phyloP scores from a whole-genome alignment of 1,140 invertebrate species.

The Phymorhynchus buccinoides region DNA sequence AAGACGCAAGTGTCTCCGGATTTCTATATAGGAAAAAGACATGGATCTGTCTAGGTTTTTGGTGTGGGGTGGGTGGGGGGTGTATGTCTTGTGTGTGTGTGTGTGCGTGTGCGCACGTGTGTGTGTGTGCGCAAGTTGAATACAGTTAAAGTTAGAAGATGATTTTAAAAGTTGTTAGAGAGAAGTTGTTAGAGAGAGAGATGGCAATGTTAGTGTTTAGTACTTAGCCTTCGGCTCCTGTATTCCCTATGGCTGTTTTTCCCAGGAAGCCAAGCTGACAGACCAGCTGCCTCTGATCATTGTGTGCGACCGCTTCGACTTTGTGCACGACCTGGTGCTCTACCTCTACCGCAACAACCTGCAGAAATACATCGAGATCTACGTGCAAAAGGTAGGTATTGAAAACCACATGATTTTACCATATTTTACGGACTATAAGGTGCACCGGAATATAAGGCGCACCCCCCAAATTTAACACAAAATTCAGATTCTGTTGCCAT shows the following conservation, averaged over 20 bases:
- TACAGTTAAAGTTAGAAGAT: too few relatives aligned
- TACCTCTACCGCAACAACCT: constrained; percentile 98
- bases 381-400: constrained; percentile 97
- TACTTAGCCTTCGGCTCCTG: constrained; percentile 33
- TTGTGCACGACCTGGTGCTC: constrained; percentile 98
- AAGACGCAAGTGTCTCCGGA: too few relatives aligned
- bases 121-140: not conserved
- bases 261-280: constrained; percentile 91
- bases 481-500: too few relatives aligned
- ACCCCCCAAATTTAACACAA: too few relatives aligned
- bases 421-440: too few relatives aligned
- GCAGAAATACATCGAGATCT: constrained; percentile 99
- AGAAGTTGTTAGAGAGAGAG: too few relatives aligned
- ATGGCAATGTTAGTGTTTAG: not conserved
- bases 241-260: too few relatives aligned
- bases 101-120: not conserved
- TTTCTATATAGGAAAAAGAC: too few relatives aligned
- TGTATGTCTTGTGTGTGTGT: not conserved
- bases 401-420: too few relatives aligned
- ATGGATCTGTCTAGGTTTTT: too few relatives aligned
- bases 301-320: constrained; percentile 99
- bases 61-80: constrained; percentile 50
- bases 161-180: too few relatives aligned
- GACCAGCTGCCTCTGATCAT: constrained; percentile 99
- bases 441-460: too few relatives aligned